phyloP scores from a whole-genome alignment of 2,888 invertebrate species.

The Octodonta nipae region DNA sequence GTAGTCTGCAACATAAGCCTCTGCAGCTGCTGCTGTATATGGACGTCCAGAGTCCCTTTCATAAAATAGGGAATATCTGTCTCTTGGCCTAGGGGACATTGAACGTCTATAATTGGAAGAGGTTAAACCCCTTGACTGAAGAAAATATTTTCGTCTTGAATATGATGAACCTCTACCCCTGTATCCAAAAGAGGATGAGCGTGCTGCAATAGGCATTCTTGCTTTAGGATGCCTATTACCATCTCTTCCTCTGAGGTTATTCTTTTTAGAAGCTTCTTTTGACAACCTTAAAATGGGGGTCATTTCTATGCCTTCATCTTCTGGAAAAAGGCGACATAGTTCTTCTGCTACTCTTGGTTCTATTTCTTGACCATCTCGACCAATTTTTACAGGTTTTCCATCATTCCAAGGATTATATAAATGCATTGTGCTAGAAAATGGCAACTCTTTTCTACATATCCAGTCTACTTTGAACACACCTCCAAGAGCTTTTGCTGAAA shows the following conservation, averaged over 20 bases:
- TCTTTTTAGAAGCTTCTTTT: slow-evolving; percentile 63
- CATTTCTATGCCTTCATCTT: slow-evolving; percentile 83
- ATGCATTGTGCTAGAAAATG: slow-evolving; percentile 83
- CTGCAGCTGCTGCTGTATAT: slow-evolving; percentile 51
- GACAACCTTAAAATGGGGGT: slow-evolving; percentile 75
- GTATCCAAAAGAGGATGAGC: slow-evolving; percentile 36
- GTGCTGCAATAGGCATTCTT: slow-evolving; percentile 36
- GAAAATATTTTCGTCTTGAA: slow-evolving; percentile 49
- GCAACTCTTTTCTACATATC: slow-evolving; percentile 79
- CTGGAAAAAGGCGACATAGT: slow-evolving; percentile 82
- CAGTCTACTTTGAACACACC: slow-evolving; percentile 95
- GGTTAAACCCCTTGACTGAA: slow-evolving; percentile 49
- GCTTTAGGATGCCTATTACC: slow-evolving; percentile 36
- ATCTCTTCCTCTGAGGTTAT: slow-evolving; percentile 28
- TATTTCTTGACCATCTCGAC: slow-evolving; percentile 96
- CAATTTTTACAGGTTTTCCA: slow-evolving; percentile 95
- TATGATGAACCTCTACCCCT: slow-evolving; percentile 39
- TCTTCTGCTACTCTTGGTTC: slow-evolving; percentile 92
- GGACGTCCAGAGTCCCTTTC: slow-evolving; percentile 38
- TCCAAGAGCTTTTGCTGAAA: slow-evolving; percentile 83
- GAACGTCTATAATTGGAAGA: slow-evolving; percentile 45
- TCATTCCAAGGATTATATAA: slow-evolving; percentile 97
- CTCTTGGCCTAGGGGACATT: slow-evolving; percentile 45
- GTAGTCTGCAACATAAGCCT: slow-evolving; percentile 78
- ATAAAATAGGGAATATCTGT: slow-evolving; percentile 47